These are phyloP conservation scores for Monochamus alternatus DNA, from an alignment of 2,888 invertebrate genomes.

Conservation along the genomic window DNA sequence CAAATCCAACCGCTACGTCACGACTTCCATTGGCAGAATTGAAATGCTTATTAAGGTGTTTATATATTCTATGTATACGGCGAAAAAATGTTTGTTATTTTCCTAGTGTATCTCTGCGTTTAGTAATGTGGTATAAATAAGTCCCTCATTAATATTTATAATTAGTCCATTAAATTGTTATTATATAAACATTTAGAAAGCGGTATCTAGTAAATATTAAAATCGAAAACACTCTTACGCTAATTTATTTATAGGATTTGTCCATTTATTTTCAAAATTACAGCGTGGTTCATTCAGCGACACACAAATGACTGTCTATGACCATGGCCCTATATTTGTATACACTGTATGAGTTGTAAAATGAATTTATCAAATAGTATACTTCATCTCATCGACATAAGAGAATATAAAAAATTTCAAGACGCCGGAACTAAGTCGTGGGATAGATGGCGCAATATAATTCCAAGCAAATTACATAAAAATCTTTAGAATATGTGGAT, in stretches of 20 bases:
- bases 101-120: conserved; percentile 10
- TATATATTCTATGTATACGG: conserved; percentile 40
- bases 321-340: no score
- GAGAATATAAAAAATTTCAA: no score
- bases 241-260: background rate
- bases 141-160: conserved; percentile 29
- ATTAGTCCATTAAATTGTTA: conserved; percentile 30
- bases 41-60: conserved; percentile 35
- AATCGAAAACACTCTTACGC: conserved; percentile 28
- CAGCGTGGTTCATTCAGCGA: no score
- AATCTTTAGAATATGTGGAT: no score
- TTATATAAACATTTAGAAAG: conserved; percentile 36
- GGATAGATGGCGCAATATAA: no score
- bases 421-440: no score
- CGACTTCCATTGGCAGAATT: conserved; percentile 28
- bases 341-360: no score
- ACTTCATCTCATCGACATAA: no score
- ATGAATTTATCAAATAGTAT: no score
- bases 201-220: conserved; percentile 24
- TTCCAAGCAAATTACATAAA: no score
- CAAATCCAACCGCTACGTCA: conserved; percentile 25
- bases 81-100: conserved; percentile 41
- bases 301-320: no score
- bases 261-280: background rate
- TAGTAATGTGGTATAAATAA: conserved; percentile 25